Conservation (phyloP, 1,140 invertebrate species). For the Pogonus chalceus region DNA sequence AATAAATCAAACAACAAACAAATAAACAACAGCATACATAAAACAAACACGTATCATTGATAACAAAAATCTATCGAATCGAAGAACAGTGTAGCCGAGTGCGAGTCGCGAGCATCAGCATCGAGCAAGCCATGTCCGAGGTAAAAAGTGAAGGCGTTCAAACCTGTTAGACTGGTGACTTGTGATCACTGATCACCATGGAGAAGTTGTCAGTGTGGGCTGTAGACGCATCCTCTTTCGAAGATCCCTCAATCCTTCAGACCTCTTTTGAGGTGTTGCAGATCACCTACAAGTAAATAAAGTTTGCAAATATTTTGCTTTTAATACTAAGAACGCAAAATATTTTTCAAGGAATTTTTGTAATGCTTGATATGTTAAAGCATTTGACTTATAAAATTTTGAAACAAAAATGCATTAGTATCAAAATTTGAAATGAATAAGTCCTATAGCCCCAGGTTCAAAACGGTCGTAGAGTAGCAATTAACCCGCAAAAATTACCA, state of each 20-base stretch:
- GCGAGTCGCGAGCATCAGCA: background rate
- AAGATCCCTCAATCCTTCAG: background rate
- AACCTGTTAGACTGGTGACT: conserved; percentile 3
- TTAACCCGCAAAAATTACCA: conserved; percentile 3
- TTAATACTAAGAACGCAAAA: too few species aligned
- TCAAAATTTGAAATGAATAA: too few species aligned
- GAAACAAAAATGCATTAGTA: too few species aligned
- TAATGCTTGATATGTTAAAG: too few species aligned
- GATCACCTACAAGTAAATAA: background rate
- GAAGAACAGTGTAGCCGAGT: background rate
- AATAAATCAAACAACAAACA: too few species aligned
- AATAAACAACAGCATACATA: too few species aligned
- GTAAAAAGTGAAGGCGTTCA: background rate
- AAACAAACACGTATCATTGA: too few species aligned
- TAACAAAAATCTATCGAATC: background rate
- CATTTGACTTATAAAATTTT: too few species aligned
- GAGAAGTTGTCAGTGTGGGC: background rate
- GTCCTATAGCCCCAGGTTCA: too few species aligned
- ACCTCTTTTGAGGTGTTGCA: too few species aligned
- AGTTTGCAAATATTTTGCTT: background rate
- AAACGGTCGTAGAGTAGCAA: background rate
- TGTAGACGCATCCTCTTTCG: background rate
- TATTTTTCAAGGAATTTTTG: too few species aligned
- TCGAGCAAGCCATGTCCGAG: background rate
- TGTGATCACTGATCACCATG: too few species aligned